phyloP scores from a whole-genome alignment of 2,113 vertebrate species.

The Silurus glanis region DNA sequence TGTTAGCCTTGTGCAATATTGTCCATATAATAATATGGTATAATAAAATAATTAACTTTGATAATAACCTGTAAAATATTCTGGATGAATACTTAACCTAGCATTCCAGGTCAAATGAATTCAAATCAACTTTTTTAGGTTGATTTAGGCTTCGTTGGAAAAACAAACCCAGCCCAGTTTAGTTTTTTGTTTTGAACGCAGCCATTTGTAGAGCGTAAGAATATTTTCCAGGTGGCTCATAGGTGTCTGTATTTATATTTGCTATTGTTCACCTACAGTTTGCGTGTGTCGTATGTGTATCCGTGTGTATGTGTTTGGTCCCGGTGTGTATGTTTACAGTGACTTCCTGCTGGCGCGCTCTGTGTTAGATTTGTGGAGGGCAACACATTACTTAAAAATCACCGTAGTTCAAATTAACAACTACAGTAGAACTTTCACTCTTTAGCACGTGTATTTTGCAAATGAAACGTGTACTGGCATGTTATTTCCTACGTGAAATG shows the following conservation, averaged over 20 bases:
- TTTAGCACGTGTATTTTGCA: not conserved
- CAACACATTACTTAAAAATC: not conserved
- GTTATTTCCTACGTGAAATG: not conserved
- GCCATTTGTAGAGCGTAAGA: not conserved
- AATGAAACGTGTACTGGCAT: not conserved
- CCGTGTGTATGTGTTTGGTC: not conserved
- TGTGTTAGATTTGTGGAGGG: not conserved
- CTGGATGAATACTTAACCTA: not conserved
- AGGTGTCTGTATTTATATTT: conserved; percentile 19
- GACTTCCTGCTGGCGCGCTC: not conserved
- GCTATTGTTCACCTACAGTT: conserved; percentile 6
- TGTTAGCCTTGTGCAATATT: not conserved
- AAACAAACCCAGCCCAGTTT: not conserved
- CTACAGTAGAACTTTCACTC: not conserved
- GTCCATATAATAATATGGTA: not conserved
- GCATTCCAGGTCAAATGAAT: not conserved
- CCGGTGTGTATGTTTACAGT: not conserved
- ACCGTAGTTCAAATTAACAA: not conserved
- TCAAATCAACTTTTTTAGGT: not conserved
- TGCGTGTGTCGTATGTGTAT: not conserved
- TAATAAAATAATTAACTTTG: not conserved
- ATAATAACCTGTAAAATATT: not conserved
- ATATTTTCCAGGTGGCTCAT: conserved; percentile 7
- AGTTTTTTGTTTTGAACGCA: not conserved
- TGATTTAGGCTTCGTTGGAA: no score